Conservation (phyloP, 2,888 invertebrate species). For the Cephus spinipes region DNA sequence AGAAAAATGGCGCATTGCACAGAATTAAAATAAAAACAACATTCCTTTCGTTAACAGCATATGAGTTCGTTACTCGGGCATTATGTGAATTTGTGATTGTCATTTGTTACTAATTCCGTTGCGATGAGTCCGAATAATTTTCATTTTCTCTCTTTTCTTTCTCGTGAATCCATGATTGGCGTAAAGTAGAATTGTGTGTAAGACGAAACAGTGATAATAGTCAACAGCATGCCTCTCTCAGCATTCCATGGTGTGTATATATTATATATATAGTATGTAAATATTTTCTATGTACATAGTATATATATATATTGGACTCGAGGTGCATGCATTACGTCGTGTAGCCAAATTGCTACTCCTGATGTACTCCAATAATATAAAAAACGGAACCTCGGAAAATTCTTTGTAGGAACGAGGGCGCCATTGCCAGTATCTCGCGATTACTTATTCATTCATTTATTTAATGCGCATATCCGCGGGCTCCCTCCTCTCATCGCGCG, state of each 20-base stretch:
- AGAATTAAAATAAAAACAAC: neutral
- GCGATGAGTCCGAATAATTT: neutral
- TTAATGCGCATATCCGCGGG: neutral
- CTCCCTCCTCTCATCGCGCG: neutral
- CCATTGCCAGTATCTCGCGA: neutral
- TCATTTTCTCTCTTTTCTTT: neutral
- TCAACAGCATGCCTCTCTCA: constrained; percentile 36
- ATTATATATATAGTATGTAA: neutral
- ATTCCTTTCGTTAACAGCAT: neutral
- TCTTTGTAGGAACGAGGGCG: constrained; percentile 31
- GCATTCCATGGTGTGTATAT: constrained; percentile 28
- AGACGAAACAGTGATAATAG: neutral
- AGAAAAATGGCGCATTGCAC: neutral
- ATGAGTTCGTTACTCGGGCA: neutral
- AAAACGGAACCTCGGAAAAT: constrained; percentile 31
- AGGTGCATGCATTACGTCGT: constrained; percentile 33
- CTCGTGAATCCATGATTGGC: neutral
- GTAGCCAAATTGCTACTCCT: neutral
- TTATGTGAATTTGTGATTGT: neutral
- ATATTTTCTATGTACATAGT: neutral
- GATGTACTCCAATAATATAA: neutral
- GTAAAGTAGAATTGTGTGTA: neutral
- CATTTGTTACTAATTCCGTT: too few species aligned
- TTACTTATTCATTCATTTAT: neutral
- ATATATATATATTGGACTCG: constrained; percentile 30